Conservation (phyloP, 2,113 vertebrate species). For the Galeopterus variegatus region DNA sequence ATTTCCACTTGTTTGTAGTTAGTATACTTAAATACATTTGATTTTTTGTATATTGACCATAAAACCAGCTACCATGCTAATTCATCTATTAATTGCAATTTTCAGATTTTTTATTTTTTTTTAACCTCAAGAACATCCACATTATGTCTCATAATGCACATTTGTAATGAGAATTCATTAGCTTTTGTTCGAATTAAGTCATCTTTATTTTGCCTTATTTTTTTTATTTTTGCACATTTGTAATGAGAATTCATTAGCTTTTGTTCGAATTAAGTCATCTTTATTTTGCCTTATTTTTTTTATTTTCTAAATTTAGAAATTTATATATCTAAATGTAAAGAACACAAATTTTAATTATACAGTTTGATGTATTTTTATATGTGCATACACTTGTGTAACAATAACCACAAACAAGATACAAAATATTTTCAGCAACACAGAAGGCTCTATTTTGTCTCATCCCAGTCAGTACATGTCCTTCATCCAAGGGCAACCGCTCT, state of each 20-base stretch:
- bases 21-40: not conserved
- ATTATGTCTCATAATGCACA: not conserved
- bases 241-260: not conserved
- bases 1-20: not conserved
- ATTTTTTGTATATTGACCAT: not conserved
- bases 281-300: not conserved
- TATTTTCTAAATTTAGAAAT: not conserved
- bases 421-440: not conserved
- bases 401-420: not conserved
- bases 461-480: not conserved
- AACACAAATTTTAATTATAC: not conserved
- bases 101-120: not conserved
- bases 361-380: not conserved
- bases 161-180: not conserved
- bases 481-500: not conserved
- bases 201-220: no score
- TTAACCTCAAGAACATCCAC: not conserved
- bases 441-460: not conserved
- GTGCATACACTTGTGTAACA: not conserved
- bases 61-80: not conserved
- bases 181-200: not conserved
- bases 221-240: no score
- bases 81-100: not conserved
- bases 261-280: not conserved
- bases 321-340: not conserved